Conservation (phyloP, 2,797 vertebrate genomes). For the Ciconia nigra region DNA sequence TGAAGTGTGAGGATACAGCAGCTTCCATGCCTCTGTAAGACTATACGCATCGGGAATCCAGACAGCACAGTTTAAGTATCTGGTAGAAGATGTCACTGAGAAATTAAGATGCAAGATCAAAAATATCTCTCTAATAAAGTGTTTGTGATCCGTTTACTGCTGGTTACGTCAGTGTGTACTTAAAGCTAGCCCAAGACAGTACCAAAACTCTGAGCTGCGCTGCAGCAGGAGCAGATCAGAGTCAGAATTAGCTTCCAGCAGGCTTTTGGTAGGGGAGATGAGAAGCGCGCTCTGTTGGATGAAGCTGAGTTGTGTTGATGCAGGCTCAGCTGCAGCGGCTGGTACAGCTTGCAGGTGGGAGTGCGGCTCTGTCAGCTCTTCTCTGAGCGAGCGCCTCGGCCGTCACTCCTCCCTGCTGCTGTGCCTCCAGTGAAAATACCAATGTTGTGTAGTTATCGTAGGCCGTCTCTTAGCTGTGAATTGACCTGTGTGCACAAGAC, state of each 20-base stretch:
- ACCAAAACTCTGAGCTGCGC: not conserved
- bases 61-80: not conserved
- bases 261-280: not conserved
- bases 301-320: not conserved
- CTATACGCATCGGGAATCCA: not conserved
- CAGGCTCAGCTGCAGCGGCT: not conserved
- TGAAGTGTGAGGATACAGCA: not conserved
- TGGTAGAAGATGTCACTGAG: not conserved
- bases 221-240: not conserved
- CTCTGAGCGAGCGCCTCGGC: rapidly evolving
- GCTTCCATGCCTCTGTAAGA: not conserved
- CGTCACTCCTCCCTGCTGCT: not conserved
- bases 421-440: too few relatives aligned
- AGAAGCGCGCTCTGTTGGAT: rapidly evolving
- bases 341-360: not conserved
- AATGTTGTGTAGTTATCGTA: rapidly evolving
- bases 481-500: not conserved
- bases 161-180: rapidly evolving
- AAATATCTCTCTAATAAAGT: rapidly evolving
- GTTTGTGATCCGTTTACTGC: not conserved
- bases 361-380: not conserved
- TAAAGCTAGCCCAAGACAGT: rapidly evolving
- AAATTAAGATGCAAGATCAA: not conserved
- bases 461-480: not conserved
- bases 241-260: not conserved